phyloP scores from a whole-genome alignment of 2,113 vertebrate species.

The Maccullochella peelii region DNA sequence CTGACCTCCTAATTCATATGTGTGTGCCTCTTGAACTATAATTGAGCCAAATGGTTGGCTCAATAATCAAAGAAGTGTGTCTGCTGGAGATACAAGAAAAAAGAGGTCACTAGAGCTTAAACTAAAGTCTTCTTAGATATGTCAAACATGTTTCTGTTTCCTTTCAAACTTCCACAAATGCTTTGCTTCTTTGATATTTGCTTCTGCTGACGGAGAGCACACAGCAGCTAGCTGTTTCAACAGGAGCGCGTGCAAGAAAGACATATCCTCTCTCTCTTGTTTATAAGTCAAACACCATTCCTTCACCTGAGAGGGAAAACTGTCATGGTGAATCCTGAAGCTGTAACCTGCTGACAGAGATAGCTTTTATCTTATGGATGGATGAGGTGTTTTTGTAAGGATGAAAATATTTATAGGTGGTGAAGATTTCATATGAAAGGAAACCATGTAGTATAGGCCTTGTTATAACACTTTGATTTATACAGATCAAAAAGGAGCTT shows the following conservation, averaged over 20 bases:
- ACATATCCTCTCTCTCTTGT: constrained; percentile 6
- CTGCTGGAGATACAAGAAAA: neutral
- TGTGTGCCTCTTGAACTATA: constrained; percentile 23
- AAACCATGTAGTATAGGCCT: neutral
- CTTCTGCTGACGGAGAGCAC: constrained; percentile 19
- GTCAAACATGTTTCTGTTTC: constrained; percentile 30
- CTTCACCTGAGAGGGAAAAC: constrained; percentile 25
- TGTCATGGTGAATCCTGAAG: constrained; percentile 30
- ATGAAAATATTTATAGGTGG: constrained; percentile 22
- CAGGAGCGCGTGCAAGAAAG: constrained; percentile 7
- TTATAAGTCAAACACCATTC: constrained; percentile 38
- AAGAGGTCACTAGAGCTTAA: constrained; percentile 3
- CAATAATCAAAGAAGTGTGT: neutral
- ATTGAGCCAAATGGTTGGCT: too few species aligned
- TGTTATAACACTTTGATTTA: neutral
- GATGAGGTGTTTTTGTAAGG: constrained; percentile 15
- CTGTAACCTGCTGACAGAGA: constrained; percentile 18
- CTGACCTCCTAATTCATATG: neutral
- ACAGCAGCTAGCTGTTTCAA: constrained; percentile 16
- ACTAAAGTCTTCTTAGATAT: constrained; percentile 3
- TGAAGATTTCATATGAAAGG: constrained; percentile 14
- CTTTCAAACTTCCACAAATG: constrained; percentile 23
- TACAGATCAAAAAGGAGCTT: constrained; percentile 28
- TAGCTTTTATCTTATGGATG: constrained; percentile 39
- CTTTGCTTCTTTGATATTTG: constrained; percentile 40